Conservation (phyloP, 1,140 invertebrate species). For the Pseudomyrmex flavicornis region DNA sequence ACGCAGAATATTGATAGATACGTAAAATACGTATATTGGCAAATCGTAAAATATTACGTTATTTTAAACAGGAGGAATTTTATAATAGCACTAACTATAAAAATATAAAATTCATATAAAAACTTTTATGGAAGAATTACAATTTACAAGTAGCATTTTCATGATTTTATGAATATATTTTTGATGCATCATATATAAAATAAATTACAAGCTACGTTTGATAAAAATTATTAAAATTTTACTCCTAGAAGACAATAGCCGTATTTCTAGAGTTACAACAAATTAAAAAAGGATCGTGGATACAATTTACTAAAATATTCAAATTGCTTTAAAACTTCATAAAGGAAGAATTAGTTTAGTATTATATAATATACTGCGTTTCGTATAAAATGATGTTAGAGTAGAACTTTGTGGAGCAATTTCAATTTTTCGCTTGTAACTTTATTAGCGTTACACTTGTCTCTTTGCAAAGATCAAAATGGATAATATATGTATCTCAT, state of each 20-base stretch:
- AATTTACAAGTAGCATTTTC: constrained; percentile 5
- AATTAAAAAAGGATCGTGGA: neutral
- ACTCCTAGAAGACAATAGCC: too few species aligned
- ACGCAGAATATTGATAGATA: constrained; percentile 15
- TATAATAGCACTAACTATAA: constrained; percentile 11
- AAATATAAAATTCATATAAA: constrained; percentile 37
- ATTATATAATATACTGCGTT: neutral
- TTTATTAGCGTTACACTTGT: constrained; percentile 31
- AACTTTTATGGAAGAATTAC: constrained; percentile 17
- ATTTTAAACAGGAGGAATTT: constrained; percentile 19
- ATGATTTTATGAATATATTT: neutral
- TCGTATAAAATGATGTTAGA: constrained; percentile 34
- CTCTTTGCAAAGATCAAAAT: constrained; percentile 10
- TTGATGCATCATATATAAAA: neutral
- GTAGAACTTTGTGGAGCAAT: constrained; percentile 1
- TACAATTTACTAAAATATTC: neutral
- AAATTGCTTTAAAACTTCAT: constrained; percentile 11
- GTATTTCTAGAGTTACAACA: neutral
- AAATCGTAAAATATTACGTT: neutral
- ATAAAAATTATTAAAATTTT: constrained; percentile 27
- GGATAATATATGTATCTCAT: constrained; percentile 34
- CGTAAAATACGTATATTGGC: neutral
- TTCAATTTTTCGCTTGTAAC: neutral
- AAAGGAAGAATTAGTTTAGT: constrained; percentile 9
- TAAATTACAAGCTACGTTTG: neutral